Evolutionary conservation across 2,113 vertebrate species (phyloP).

Genomic region (Motacilla alba): DNA sequence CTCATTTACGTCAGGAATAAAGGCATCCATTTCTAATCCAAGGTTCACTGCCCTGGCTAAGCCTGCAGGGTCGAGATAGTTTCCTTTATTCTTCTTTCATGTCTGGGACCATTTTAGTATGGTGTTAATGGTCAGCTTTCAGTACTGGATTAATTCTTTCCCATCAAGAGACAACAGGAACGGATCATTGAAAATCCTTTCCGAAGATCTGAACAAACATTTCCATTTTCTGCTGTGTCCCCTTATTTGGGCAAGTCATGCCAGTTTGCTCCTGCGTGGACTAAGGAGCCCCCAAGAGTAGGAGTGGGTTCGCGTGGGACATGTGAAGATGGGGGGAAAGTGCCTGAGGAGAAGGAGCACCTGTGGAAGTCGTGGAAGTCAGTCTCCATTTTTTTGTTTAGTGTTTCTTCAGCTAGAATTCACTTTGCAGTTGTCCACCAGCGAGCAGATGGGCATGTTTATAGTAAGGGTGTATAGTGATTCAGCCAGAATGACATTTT

Average conservation of each 20-base stretch:
- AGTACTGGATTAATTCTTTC: not conserved
- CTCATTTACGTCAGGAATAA: not conserved
- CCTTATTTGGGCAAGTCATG: not conserved
- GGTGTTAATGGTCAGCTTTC: not conserved
- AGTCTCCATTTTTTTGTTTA: not conserved
- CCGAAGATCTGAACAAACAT: not conserved
- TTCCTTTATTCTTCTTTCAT: constrained; percentile 25
- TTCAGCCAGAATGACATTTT: constrained; percentile 32
- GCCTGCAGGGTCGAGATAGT: not conserved
- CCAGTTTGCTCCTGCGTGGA: not conserved
- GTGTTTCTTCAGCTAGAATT: not conserved
- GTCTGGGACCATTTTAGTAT: constrained; percentile 7
- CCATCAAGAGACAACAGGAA: not conserved
- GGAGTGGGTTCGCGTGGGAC: not conserved
- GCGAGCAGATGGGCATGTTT: constrained; percentile 49
- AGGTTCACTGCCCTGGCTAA: not conserved
- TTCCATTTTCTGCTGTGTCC: not conserved
- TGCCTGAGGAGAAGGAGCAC: not conserved
- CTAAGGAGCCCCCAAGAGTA: not conserved
- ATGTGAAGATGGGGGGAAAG: not conserved
- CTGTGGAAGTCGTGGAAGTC: constrained; percentile 24
- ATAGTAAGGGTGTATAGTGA: not conserved
- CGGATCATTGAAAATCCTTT: not conserved
- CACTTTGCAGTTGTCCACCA: constrained; percentile 13
- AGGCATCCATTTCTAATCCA: not conserved